These are phyloP conservation scores for Lamprologus speciosus DNA, from an alignment of 2,113 vertebrate genomes.

Conservation along the genomic window DNA sequence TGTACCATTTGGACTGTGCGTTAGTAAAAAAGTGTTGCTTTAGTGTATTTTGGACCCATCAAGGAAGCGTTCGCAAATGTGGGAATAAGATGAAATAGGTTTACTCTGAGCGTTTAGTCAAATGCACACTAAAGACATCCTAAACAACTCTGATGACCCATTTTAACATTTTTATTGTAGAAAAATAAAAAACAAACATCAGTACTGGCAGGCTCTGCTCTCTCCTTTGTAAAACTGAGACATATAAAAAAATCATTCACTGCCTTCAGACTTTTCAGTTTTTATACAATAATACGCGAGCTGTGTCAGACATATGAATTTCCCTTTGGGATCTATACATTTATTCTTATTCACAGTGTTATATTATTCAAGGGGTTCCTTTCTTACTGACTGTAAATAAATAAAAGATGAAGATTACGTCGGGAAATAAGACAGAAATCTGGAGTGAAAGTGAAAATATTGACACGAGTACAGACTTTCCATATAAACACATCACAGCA, in stretches of 20 bases:
- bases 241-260: fast-evolving
- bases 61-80: neutral
- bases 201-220: fast-evolving
- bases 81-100: fast-evolving
- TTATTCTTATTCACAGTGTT: neutral
- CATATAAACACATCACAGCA: neutral
- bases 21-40: neutral
- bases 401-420: fast-evolving
- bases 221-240: neutral
- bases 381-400: neutral
- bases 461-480: fast-evolving
- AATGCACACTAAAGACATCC: neutral
- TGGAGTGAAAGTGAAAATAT: fast-evolving
- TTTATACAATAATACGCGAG: fast-evolving
- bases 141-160: neutral
- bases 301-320: fast-evolving
- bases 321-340: neutral
- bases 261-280: fast-evolving
- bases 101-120: fast-evolving
- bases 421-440: neutral
- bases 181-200: neutral
- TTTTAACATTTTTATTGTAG: neutral
- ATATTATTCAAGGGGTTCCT: fast-evolving
- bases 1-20: fast-evolving
- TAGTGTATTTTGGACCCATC: neutral